Base-by-base conservation (phyloP, 1,140 invertebrate genomes). In the Gryon sp. region DNA sequence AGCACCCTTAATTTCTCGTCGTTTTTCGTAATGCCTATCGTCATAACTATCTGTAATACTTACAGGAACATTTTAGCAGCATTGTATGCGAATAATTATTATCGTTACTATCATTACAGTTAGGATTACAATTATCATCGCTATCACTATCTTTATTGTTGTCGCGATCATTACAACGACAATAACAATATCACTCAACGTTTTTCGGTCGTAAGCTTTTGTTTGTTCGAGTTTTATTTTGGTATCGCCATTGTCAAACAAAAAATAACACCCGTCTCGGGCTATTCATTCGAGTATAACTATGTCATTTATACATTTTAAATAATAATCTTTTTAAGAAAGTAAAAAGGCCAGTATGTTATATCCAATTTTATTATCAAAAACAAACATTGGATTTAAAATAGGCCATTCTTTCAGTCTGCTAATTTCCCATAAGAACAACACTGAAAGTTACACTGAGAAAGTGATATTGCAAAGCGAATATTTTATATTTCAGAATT, bases 11-110 rank as follows among this genome's bases (percentile, higher is more conserved):
- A 78, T 68, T 73, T 66, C 69, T 57, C 70, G 52, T 60, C 69
- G 50, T 24, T 41, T 55, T 63, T 70, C 40, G 18, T 65, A 73
- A 74, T 78, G 76, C 65, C 69, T 78, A 70, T 66, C 57, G 38
- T 74, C 16, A 28, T 78, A 72, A 72, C 63, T 78, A 78, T 70
- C 76, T 75, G 76, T 78, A 78, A 75, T 75, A 74, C 59, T 74
- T 78, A 75, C 76, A 78, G 76, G 76, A 78, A 78, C 76, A 78
- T 78, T 75, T 78, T 62, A 78, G 70, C 76, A 78, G 65, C 65
- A 75, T 74, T 69, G 65, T 60, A 70, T 78, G 65, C 76, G 41
- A 70, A 74, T 78, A 74, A 75, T 78, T 78, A 74, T 70, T 72
- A 78, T 76, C 68, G 24, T 76, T 73, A 70, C 66, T 78, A 78